Evolutionary conservation across 1,140 invertebrate species (phyloP).

Genomic region (Delia radicum): DNA sequence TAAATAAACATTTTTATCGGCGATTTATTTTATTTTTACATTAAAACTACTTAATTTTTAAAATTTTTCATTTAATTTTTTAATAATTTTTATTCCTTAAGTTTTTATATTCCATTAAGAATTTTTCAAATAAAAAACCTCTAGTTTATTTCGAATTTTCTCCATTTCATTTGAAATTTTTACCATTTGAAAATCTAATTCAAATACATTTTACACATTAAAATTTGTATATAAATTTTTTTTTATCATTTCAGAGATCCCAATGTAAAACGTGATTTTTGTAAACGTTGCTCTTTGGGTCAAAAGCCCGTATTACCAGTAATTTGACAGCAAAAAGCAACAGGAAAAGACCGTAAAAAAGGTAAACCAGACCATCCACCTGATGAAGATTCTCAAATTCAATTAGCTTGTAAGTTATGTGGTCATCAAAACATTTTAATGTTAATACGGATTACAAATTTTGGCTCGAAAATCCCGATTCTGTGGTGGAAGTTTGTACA

Average conservation of each 20-base stretch:
- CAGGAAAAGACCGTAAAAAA: neutral
- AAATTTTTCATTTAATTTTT: too few relatives aligned
- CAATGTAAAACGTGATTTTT: slow-evolving; percentile 29
- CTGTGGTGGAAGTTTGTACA: slow-evolving; percentile 22
- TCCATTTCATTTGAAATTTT: too few relatives aligned
- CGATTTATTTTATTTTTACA: too few relatives aligned
- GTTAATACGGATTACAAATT: slow-evolving; percentile 31
- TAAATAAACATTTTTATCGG: too few relatives aligned
- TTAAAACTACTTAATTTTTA: too few relatives aligned
- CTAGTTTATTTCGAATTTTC: too few relatives aligned
- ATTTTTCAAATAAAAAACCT: too few relatives aligned
- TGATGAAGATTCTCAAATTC: slow-evolving; percentile 16
- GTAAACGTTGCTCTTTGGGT: slow-evolving; percentile 30
- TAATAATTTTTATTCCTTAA: too few relatives aligned
- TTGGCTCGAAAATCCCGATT: slow-evolving; percentile 31
- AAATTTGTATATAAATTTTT: too few relatives aligned
- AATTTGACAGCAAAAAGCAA: neutral
- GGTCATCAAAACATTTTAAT: slow-evolving; percentile 17
- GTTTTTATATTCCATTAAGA: too few relatives aligned
- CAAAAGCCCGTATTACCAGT: slow-evolving; percentile 26
- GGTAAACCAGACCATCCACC: neutral
- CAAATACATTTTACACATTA: too few relatives aligned
- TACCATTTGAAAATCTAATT: too few relatives aligned
- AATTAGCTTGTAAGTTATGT: slow-evolving; percentile 23
- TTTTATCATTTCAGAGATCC: slow-evolving; percentile 31